Percentiles rank a stretch among this genome's conserved stretches.
phyloP scores from a whole-genome alignment of 2,113 vertebrate genomes.

The Brachyhypopomus occidentalis region DNA sequence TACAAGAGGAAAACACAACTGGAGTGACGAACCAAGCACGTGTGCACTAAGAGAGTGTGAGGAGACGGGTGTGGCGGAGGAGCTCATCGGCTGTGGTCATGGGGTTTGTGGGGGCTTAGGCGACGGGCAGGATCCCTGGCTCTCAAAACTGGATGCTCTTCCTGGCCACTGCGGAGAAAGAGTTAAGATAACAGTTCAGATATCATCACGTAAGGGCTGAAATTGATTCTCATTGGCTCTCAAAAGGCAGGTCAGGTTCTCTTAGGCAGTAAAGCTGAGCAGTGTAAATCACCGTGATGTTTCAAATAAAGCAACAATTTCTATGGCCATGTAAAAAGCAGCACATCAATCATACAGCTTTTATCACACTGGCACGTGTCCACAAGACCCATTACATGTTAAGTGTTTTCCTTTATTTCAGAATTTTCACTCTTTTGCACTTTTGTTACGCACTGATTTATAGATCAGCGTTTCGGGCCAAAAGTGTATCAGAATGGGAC shows the following conservation, averaged over 20 bases:
- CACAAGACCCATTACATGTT: no score
- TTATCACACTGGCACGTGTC: no score
- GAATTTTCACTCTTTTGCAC: not conserved
- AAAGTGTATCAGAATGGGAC: not conserved
- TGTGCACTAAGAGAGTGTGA: slow-evolving; percentile 13
- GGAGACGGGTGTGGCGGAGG: not conserved
- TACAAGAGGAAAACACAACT: slow-evolving; percentile 26
- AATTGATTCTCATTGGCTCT: no score
- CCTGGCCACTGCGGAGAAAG: slow-evolving; percentile 85
- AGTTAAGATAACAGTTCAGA: slow-evolving; percentile 2
- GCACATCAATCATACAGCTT: no score
- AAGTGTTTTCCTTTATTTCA: not conserved
- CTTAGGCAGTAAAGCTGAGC: no score
- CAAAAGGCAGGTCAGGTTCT: no score
- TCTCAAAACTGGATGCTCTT: slow-evolving; percentile 94
- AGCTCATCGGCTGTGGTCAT: slow-evolving; percentile 55
- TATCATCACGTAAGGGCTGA: not conserved
- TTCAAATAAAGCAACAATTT: no score
- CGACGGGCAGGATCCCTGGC: slow-evolving; percentile 94
- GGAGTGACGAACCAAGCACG: slow-evolving; percentile 41
- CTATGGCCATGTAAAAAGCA: no score
- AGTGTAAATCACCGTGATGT: no score
- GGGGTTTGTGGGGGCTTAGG: slow-evolving; percentile 88
- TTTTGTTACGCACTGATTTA: not conserved
- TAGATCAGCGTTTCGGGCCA: not conserved